These are phyloP conservation scores for Oreochromis mossambicus DNA, from an alignment of 2,797 vertebrate species.

Conservation along the genomic window DNA sequence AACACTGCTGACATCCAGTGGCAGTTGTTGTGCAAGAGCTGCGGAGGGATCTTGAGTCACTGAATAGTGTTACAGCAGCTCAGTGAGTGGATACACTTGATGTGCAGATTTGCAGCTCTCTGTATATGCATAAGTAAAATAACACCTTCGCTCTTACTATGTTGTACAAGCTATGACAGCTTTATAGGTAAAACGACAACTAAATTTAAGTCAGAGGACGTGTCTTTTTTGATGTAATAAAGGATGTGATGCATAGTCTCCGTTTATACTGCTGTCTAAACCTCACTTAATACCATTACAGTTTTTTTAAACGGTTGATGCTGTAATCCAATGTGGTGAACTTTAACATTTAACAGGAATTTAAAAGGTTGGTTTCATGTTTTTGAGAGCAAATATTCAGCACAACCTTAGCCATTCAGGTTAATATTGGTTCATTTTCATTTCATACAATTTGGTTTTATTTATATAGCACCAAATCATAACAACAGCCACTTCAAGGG, in stretches of 20 bases:
- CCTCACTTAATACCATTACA: background rate
- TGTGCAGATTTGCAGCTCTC: slow-evolving; percentile 3
- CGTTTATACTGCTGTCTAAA: background rate
- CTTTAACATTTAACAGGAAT: background rate
- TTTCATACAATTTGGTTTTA: background rate
- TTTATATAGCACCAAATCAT: background rate
- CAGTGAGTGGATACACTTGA: background rate
- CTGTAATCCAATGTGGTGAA: background rate
- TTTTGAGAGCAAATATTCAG: background rate
- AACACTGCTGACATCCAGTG: slow-evolving; percentile 68
- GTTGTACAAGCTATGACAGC: background rate
- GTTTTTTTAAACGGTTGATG: background rate
- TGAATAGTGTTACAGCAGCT: background rate
- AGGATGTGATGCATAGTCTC: background rate
- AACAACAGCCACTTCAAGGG: background rate
- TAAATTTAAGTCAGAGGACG: background rate
- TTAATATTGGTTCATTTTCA: background rate
- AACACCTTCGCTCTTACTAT: background rate
- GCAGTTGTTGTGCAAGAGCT: background rate
- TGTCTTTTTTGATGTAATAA: background rate
- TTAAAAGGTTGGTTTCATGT: background rate
- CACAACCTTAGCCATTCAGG: background rate
- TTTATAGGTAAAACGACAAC: slow-evolving; percentile 24
- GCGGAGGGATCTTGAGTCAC: background rate
- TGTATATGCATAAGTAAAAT: background rate